Percentiles rank a stretch among this genome's conserved stretches.
Conservation (phyloP, 1,140 invertebrate genomes). For the Gryon sp. region DNA sequence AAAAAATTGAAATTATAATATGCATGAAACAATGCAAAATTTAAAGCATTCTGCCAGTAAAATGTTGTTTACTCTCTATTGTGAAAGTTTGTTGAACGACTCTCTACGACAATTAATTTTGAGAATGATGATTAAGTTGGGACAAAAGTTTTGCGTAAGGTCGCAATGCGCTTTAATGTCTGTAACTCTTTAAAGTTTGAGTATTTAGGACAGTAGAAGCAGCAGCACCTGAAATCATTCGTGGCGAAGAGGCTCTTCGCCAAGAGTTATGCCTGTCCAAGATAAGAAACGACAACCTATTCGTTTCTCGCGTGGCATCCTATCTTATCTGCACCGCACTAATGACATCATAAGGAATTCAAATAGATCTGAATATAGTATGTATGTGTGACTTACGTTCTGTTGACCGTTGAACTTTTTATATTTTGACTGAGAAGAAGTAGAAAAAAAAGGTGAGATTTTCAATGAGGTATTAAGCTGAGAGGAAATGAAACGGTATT, state of each 20-base stretch:
- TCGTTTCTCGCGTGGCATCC: slow-evolving; percentile 50
- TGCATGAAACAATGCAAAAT: too few relatives aligned
- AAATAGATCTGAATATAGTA: slow-evolving; percentile 28
- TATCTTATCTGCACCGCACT: slow-evolving; percentile 55
- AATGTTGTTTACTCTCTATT: background rate
- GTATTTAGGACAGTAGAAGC: slow-evolving; percentile 52
- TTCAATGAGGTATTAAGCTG: background rate
- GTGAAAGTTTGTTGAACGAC: slow-evolving; percentile 27
- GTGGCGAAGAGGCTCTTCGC: slow-evolving; percentile 44
- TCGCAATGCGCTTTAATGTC: slow-evolving; percentile 39
- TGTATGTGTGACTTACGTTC: slow-evolving; percentile 36
- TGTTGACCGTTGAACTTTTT: slow-evolving; percentile 58
- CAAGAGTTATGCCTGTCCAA: slow-evolving; percentile 53
- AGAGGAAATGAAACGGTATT: slow-evolving; percentile 25
- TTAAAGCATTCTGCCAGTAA: too few relatives aligned
- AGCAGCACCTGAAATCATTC: slow-evolving; percentile 57
- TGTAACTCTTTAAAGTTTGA: slow-evolving; percentile 50
- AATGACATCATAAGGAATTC: slow-evolving; percentile 60
- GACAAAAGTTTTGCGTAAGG: slow-evolving; percentile 1
- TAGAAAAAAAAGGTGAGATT: slow-evolving; percentile 1
- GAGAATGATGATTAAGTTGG: slow-evolving; percentile 21
- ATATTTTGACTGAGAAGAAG: slow-evolving; percentile 39
- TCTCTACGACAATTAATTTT: slow-evolving; percentile 21
- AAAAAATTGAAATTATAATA: too few relatives aligned
- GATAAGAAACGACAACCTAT: slow-evolving; percentile 59